phyloP scores from a whole-genome alignment of 2,797 vertebrate species.

The Loriculus beryllinus region DNA sequence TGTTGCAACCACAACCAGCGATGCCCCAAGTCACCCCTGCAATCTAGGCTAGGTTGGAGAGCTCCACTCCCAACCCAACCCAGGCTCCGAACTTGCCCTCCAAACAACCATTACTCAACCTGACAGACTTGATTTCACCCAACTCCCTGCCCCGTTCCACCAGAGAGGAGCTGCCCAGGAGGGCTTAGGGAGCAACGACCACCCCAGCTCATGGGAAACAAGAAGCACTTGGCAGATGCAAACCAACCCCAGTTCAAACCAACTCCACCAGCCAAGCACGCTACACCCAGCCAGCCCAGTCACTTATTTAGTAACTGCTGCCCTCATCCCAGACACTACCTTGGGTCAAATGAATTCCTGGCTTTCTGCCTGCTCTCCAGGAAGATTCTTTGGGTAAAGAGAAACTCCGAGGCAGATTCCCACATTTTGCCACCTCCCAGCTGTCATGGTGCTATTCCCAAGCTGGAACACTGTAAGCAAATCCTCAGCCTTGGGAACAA shows the following conservation, averaged over 20 bases:
- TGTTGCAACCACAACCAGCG: neutral
- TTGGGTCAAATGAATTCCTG: constrained; percentile 31
- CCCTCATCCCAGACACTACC: neutral
- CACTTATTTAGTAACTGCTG: neutral
- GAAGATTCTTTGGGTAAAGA: neutral
- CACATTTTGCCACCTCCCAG: constrained; percentile 21
- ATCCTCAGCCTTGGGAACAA: constrained; percentile 43
- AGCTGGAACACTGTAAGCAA: constrained; percentile 32
- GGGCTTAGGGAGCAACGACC: fast-evolving
- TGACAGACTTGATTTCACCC: neutral
- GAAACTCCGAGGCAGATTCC: constrained; percentile 9
- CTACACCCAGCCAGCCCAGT: neutral
- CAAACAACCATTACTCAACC: neutral
- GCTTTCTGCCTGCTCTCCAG: neutral
- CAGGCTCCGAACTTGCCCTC: neutral
- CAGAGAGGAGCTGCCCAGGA: fast-evolving
- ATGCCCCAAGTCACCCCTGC: neutral
- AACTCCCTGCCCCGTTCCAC: fast-evolving
- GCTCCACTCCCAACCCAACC: neutral
- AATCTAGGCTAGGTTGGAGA: fast-evolving
- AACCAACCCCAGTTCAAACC: neutral
- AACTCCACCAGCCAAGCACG: neutral
- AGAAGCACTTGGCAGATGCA: neutral
- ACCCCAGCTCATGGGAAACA: fast-evolving
- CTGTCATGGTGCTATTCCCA: neutral